Evolutionary conservation across 2,888 invertebrate species (phyloP).

Genomic region (Leptinotarsa haldemani): DNA sequence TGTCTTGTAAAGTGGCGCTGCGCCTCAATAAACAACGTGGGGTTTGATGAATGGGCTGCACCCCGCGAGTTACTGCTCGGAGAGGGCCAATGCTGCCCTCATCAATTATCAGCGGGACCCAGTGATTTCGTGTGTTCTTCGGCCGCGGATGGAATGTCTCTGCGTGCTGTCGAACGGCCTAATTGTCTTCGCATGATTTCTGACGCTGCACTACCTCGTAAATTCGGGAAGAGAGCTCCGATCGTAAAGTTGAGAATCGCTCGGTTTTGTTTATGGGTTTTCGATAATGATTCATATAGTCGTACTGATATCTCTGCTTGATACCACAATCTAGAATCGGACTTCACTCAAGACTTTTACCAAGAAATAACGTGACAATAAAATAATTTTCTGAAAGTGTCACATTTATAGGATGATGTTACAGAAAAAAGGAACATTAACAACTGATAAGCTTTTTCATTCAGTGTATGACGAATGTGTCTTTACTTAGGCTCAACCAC

Average conservation of each 20-base stretch:
- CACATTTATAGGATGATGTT: no score
- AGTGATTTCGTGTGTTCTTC: conserved; percentile 38
- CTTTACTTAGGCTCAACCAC: no score
- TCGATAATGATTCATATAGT: neutral
- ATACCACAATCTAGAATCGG: no score
- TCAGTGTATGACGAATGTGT: no score
- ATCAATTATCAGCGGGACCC: conserved; percentile 57
- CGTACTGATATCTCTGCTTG: neutral
- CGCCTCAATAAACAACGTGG: conserved; percentile 60
- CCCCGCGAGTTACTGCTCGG: conserved; percentile 43
- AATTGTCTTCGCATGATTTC: conserved; percentile 21
- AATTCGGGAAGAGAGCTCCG: neutral
- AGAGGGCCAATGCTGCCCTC: conserved; percentile 46
- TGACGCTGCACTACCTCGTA: neutral
- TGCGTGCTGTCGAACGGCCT: conserved; percentile 20
- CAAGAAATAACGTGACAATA: no score
- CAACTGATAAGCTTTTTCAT: no score
- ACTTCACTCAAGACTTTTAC: no score
- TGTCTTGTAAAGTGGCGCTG: conserved; percentile 60
- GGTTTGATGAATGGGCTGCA: conserved; percentile 58
- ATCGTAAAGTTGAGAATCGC: neutral
- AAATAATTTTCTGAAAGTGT: no score
- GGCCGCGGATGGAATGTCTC: conserved; percentile 28
- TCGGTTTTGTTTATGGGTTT: neutral
- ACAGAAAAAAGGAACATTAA: no score